phyloP scores from a whole-genome alignment of 2,888 invertebrate genomes.

The Machimus atricapillus region DNA sequence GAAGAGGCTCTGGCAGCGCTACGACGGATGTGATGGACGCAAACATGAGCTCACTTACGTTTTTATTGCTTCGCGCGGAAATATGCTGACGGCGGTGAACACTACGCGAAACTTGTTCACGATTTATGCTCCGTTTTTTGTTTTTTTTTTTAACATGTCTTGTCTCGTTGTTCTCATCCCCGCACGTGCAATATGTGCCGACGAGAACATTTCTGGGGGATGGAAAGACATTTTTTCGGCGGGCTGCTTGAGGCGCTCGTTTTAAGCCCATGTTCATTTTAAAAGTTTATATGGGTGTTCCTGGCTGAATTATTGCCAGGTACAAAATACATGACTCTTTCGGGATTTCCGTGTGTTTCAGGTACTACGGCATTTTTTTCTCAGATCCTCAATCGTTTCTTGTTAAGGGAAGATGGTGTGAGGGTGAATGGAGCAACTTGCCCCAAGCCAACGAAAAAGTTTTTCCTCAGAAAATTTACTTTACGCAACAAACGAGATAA shows the following conservation, averaged over 20 bases:
- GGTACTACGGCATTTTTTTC: background rate
- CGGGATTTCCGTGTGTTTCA: background rate
- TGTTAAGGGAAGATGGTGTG: background rate
- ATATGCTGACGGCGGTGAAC: conserved; percentile 6
- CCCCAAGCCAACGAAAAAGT: background rate
- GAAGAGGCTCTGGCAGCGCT: background rate
- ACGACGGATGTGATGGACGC: background rate
- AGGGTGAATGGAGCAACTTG: background rate
- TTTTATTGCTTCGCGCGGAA: conserved; percentile 7
- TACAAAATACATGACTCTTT: background rate
- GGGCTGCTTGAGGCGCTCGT: background rate
- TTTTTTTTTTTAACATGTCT: background rate
- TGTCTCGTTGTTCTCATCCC: background rate
- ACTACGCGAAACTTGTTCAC: conserved; percentile 1
- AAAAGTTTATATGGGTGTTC: background rate
- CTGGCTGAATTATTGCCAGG: background rate
- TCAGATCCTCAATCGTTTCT: background rate
- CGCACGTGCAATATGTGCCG: background rate
- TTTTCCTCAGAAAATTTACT: background rate
- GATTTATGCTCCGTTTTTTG: background rate
- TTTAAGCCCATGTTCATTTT: background rate
- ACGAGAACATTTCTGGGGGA: background rate
- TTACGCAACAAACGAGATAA: background rate
- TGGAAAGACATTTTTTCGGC: background rate
- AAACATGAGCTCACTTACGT: background rate